These are phyloP conservation scores for Ophion obscuratus DNA, from an alignment of 2,888 invertebrate genomes.

Conservation along the genomic window DNA sequence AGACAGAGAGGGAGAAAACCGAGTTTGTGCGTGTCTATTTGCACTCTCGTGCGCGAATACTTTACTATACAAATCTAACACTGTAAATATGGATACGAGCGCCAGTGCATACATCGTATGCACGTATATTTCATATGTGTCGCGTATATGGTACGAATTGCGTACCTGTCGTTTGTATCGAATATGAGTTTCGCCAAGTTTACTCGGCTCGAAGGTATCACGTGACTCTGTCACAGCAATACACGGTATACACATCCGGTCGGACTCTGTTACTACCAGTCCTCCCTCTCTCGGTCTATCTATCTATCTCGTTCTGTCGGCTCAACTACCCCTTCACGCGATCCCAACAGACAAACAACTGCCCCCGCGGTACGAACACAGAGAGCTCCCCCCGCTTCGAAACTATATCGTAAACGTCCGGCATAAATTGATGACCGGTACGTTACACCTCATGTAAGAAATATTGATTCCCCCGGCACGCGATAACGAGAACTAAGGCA, in stretches of 20 bases:
- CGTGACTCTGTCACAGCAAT: slow-evolving; percentile 34
- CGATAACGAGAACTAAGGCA: slow-evolving; percentile 32
- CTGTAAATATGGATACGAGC: slow-evolving; percentile 13
- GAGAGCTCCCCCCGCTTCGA: slow-evolving; percentile 27
- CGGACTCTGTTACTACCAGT: neutral
- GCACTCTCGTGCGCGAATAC: slow-evolving; percentile 41
- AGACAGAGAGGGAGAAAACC: slow-evolving; percentile 39
- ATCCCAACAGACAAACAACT: slow-evolving; percentile 49
- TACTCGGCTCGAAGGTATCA: slow-evolving; percentile 52
- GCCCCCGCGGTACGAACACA: slow-evolving; percentile 13
- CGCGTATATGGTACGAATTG: neutral
- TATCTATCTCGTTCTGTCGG: slow-evolving; percentile 35
- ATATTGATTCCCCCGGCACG: slow-evolving; percentile 48
- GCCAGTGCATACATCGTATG: slow-evolving; percentile 47
- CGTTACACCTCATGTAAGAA: slow-evolving; percentile 27
- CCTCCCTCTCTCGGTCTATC: slow-evolving; percentile 27
- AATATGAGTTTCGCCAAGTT: slow-evolving; percentile 56
- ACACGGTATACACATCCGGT: slow-evolving; percentile 10
- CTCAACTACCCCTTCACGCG: slow-evolving; percentile 63
- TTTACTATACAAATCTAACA: neutral
- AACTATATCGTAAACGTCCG: slow-evolving; percentile 46
- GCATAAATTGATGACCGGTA: slow-evolving; percentile 50
- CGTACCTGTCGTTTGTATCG: slow-evolving; percentile 31
- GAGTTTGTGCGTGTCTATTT: slow-evolving; percentile 56
- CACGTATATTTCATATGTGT: neutral